Evolutionary conservation across 2,888 invertebrate species (phyloP), one percentile per base, ranked within the genome.

Genomic region (Julus scanicus): DNA sequence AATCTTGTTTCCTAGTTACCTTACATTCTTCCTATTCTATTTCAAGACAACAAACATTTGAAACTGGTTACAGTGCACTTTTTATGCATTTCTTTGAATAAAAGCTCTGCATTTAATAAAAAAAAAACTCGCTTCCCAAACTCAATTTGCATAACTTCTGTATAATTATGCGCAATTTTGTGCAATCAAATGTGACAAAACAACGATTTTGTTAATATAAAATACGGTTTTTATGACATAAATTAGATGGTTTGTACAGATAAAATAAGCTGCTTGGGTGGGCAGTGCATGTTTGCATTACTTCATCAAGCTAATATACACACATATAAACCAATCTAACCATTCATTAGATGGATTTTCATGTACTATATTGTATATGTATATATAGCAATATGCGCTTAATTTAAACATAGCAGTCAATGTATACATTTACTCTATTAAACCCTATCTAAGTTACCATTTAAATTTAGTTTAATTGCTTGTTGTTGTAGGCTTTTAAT

Each of bases 131-230:
- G 29, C 71, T 29, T 71, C 29, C 17, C 29, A 71, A 71, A 71
- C 20, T 71, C 29, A 17, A 71, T 71, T 29, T 71, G 71, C 80
- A 80, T 80, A 80, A 37, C 80, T 37, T 37, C 37, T 80, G 80
- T 80, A 37, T 80, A 80, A 80, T 80, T 80, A 80, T 80, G 37
- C 37, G 80, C 80, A 37, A 80, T 80, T 80, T 37, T 2, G 8
- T 3, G 37, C 80, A 11, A 37, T 80, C 80, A 80, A 37, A 80
- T 80, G 37, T 37, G 80, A 80, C 37, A 29, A 29, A 37, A 15
- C 37, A 37, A 37, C 37, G 80, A 80, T 80, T 80, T 80, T 80
- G 29, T 37, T 80, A 80, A 80, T 29, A 80, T 80, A 80, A 80
- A 80, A 80, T 80, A 80, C 37, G 11, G 37, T 80, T 44, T 37